phyloP scores from a whole-genome alignment of 1,140 invertebrate genomes.

The Dysdera silvatica region DNA sequence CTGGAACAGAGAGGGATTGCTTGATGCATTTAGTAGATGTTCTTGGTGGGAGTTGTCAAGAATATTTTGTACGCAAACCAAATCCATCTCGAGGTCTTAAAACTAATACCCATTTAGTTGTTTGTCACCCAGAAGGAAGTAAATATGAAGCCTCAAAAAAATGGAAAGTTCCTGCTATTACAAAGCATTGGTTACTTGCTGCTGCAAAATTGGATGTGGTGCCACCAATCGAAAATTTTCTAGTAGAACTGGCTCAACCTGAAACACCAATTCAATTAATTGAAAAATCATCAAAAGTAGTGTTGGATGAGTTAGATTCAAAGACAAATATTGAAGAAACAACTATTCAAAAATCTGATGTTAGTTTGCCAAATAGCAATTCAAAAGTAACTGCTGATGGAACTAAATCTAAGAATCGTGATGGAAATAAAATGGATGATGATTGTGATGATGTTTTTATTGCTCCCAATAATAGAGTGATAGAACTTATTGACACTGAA shows the following conservation, averaged over 20 bases:
- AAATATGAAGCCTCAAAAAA: conserved; percentile 76
- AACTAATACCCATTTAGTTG: conserved; percentile 67
- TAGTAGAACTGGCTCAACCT: conserved; percentile 51
- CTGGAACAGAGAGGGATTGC: conserved; percentile 59
- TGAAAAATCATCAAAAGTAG: background rate
- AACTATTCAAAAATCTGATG: background rate
- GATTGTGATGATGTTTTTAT: too few relatives aligned
- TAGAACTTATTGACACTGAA: too few relatives aligned
- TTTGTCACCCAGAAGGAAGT: conserved; percentile 58
- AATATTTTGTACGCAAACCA: conserved; percentile 54
- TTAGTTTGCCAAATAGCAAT: too few relatives aligned
- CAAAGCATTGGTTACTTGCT: conserved; percentile 62
- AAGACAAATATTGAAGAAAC: background rate
- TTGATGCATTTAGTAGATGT: conserved; percentile 57
- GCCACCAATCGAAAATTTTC: conserved; percentile 51
- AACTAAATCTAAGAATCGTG: too few relatives aligned
- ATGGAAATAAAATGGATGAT: too few relatives aligned
- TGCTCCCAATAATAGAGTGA: too few relatives aligned
- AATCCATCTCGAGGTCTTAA: conserved; percentile 46
- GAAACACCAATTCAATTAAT: background rate
- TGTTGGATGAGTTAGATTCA: conserved; percentile 3
- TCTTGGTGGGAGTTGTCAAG: conserved; percentile 63
- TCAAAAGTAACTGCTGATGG: too few relatives aligned
- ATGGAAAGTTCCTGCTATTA: conserved; percentile 71
- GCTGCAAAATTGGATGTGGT: conserved; percentile 53